Base-by-base conservation (phyloP, 1,140 invertebrate species). In the Tetramorium alpestre region DNA sequence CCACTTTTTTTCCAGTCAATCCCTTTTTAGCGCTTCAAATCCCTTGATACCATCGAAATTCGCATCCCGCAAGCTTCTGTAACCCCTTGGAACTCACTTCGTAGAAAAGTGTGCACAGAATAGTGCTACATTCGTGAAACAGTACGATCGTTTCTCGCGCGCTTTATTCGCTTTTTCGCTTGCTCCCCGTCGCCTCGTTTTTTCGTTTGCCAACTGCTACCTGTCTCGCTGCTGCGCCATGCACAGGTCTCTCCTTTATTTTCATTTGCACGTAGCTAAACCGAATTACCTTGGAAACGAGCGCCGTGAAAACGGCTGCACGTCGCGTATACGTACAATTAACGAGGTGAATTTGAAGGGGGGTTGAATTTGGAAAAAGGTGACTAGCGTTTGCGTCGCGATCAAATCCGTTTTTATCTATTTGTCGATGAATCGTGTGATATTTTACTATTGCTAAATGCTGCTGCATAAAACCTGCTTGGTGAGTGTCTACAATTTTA, bases 81-180 rank as follows among this genome's bases (percentile, higher is more conserved):
- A 62, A 51, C 54, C 69, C 80, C 41, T 41, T 22, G 38, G 13
- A 82, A 62, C 54, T 75, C 28, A 84, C 56, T 84, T 44, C 25
- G 16, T n/a, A 11, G 25, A 64, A 62, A 69, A 70, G 76, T 58
- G 38, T 56, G 69, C 54, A 84, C 67, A 84, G 60, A 87, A 87
- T 65, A 28, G 69, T 8, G 64, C 69, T 84, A 47, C 86, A 56
- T 75, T 84, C 67, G 81, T 65, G 86, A 84, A 87, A 87, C 78
- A 87, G 64, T 56, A 56, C 86, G 80, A 76, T 69, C 72, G 49
- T 80, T 82, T 81, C 62, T 85, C 72, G 60, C 51, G 11, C 69
- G 22, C 49, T 82, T 87, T 67, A 72, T 56, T 72, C 69, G 54
- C 62, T 72, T 49, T 54, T 56, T 47, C 56, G 16, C 62, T 28